Base-by-base conservation (phyloP, 1,140 invertebrate genomes). In the Chironomus striatipennis region DNA sequence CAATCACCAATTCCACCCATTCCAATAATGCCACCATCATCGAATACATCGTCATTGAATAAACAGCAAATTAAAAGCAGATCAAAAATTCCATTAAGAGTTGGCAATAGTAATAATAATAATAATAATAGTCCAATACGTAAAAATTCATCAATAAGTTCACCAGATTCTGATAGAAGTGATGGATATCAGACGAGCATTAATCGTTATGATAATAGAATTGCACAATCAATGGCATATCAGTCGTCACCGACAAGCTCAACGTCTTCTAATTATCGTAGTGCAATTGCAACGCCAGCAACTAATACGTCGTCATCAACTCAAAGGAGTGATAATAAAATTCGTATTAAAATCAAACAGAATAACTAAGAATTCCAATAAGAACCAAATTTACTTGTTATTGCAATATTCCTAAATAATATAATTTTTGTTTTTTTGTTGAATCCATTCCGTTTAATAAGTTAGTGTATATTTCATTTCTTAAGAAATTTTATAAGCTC, bases 91-190 rank as follows among this genome's bases (percentile, higher is more conserved):
- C 65, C 65, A 18, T 21, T 57, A 15, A 57, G 65, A 70, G 17
- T 70, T 70, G 47, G 47, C 47, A 70, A 70, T 70, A 67, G n/a
- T n/a, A n/a, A 20, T 18, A 70, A 17, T 70, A 21, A 17, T 21
- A 70, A 70, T 12, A n/a, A 70, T 12, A 70, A 70, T 21, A 70
- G 20, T 70, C 20, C 65, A 70, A 20, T 70, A 21, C n/a, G 18
- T 10, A 70, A 70, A 17, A 18, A 70, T 70, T 70, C 65, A 20
- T 70, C 65, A 21, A 70, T 70, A 18, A 18, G n/a, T 20, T 70
- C 65, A 20, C 65, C 65, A 10, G 65, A 70, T 70, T 70, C 65
- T 6, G 65, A 70, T 70, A 18, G 17, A 70, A 70, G 65, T 70
- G 65, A 70, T 21, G 65, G 65, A 18, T 70, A 18, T 70, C 18